Base-by-base conservation (phyloP, 2,888 invertebrate species). In the Drosophila silvestris region DNA sequence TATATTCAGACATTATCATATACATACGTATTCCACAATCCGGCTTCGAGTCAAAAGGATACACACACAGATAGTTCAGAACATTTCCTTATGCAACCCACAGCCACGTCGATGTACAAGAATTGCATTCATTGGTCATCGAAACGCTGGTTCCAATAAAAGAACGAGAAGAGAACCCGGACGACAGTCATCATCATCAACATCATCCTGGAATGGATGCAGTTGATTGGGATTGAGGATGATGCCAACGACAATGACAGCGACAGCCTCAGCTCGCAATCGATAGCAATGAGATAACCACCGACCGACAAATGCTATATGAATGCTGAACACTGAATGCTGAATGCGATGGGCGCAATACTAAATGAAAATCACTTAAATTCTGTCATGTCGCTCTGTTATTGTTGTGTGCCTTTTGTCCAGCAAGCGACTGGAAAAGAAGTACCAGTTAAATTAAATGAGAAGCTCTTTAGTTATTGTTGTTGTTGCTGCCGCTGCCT, bases 321-420 rank as follows among this genome's bases (percentile, higher is more conserved):
- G 66, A 68, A 68, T 52, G 62, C 5, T n/a, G n/a, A 52, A 63
- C 35, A 47, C 10, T 22, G 41, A 30, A 39, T n/a, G 50, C 44
- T 12, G 22, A 41, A 16, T 44, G 58, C 14, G n/a, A 28, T n/a
- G 51, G 60, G 63, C 28, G 59, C 74, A 63, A 74, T 72, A 52
- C 65, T 70, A 72, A 67, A 80, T 75, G 84, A 79, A 88, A 83
- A 85, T 85, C 85, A 88, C 83, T 88, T 88, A 79, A 83, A 85
- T 70, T 74, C 66, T 71, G 78, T 68, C 69, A 67, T 68, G 71
- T 61, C 50, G 60, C 61, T 52, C 32, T 63, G 77, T 77, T 79
- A 72, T 80, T 77, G 81, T 74, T 79, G 70, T 56, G 51, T 14
- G 66, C 67, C 76, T 67, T 58, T 78, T 79, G 79, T 78, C 58